Evolutionary conservation across 2,797 vertebrate species (phyloP), one percentile per base, ranked within the genome.

Genomic region (Triplophysa yarkandensis): DNA sequence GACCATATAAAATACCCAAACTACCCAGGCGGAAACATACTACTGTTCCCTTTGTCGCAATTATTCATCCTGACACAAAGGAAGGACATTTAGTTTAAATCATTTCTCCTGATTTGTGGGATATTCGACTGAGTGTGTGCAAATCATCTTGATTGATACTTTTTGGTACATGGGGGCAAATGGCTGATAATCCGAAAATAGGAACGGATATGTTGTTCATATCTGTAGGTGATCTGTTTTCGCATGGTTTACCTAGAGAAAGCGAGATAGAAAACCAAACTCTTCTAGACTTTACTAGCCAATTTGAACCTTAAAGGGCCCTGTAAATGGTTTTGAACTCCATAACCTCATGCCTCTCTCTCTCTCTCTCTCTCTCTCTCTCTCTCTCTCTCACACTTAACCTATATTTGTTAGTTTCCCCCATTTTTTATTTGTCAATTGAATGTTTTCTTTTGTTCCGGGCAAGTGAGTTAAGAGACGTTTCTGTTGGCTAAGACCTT

Each of bases 391-490:
- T 7, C 16, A 17, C 62, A 14, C 2, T n/a, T n/a, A n/a, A n/a
- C n/a, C n/a, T n/a, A n/a, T n/a, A n/a, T n/a, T n/a, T n/a, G n/a
- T n/a, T n/a, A n/a, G n/a, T n/a, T n/a, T 27, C 32, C 4, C 2
- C 28, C 7, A 17, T 8, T 65, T 25, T 62, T 25, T 46, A 34
- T 19, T 14, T 4, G 16, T 48, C 27, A 27, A 7, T 36, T 36
- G n/a, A 8, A n/a, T 48, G 19, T 67, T 48, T 65, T 46, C 27
- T 58, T 71, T 65, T 65, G 52, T 71, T 71, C 63, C 52, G 32
- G 50, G 39, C 30, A 54, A 58, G 52, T 71, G 52, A 71, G 41
- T 71, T 41, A 71, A 39, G 41, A 71, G 71, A 70, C 28, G 55
- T 77, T 30, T 52, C 46, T 50, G 41, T 58, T 61, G 60, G 52